Evolutionary conservation across 1,140 invertebrate species (phyloP).

Genomic region (Drosophila paulistorum): DNA sequence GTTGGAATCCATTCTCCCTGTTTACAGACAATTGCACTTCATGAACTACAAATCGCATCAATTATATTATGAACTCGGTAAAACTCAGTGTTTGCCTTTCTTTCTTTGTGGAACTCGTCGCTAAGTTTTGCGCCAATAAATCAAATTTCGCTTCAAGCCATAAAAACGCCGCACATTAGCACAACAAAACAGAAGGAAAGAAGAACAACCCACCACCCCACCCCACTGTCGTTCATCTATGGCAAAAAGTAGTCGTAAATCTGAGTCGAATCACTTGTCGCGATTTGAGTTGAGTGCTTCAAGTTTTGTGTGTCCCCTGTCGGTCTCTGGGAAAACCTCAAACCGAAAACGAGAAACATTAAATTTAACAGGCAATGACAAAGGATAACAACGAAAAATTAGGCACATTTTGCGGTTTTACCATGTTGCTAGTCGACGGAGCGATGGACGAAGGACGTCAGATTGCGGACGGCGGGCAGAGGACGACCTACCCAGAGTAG

Average conservation of each 20-base stretch:
- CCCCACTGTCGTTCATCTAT: not conserved
- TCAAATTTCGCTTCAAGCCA: constrained; percentile 76
- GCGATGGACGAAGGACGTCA: not conserved
- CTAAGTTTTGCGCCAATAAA: constrained; percentile 72
- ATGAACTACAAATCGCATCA: constrained; percentile 78
- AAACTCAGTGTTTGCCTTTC: constrained; percentile 26
- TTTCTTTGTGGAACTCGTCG: constrained; percentile 55
- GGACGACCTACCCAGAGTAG: not conserved
- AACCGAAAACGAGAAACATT: constrained; percentile 60
- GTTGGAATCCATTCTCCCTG: not conserved
- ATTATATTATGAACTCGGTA: constrained; percentile 73
- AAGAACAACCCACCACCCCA: not conserved
- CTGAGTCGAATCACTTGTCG: constrained; percentile 81
- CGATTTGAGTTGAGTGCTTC: constrained; percentile 51
- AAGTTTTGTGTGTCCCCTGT: constrained; percentile 26
- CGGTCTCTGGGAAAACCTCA: constrained; percentile 32
- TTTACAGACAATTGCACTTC: constrained; percentile 77
- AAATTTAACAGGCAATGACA: constrained; percentile 73
- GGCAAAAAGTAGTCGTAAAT: constrained; percentile 68
- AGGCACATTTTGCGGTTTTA: constrained; percentile 75
- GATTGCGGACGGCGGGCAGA: not conserved
- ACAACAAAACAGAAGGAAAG: constrained; percentile 66
- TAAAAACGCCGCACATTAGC: constrained; percentile 77
- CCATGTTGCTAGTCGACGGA: constrained; percentile 15
- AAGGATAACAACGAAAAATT: constrained; percentile 81